Percentiles rank a stretch among this genome's conserved stretches.
Evolutionary conservation across 1,140 invertebrate genomes (phyloP).

Genomic region (Ganaspis sp.): DNA sequence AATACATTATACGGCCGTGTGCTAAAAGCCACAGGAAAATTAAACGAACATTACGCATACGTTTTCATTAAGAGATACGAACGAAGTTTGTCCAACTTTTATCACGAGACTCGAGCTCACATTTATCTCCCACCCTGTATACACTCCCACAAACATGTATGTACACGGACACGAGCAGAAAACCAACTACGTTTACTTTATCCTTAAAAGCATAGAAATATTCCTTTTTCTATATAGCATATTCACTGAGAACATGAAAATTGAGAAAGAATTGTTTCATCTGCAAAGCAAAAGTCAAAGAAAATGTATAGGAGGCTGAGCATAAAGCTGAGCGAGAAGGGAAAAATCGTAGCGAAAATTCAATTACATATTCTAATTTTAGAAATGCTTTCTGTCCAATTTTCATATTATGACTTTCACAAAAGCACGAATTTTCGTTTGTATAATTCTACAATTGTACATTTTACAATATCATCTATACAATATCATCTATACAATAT

Average conservation of each 20-base stretch:
- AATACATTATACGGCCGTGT: constrained; percentile 6
- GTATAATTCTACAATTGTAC: too few species aligned
- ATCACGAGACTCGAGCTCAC: constrained; percentile 5
- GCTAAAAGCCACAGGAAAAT: constrained; percentile 18
- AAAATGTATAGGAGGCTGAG: neutral
- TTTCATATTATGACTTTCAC: too few species aligned
- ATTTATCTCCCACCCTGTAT: neutral
- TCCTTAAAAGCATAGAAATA: neutral
- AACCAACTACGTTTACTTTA: neutral
- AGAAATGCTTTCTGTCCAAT: too few species aligned
- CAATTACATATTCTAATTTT: too few species aligned
- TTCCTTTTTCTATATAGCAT: neutral
- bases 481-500: too few species aligned
- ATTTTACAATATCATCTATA: too few species aligned
- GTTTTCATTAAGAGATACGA: constrained; percentile 25
- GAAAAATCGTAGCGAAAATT: too few species aligned
- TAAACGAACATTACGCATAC: constrained; percentile 28
- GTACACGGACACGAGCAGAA: neutral
- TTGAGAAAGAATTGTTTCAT: neutral
- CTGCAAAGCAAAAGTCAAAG: neutral
- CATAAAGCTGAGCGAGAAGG: too few species aligned
- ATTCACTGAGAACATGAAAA: neutral
- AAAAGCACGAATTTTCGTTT: too few species aligned
- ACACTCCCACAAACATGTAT: neutral
- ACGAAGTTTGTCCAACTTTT: constrained; percentile 29